These are phyloP conservation scores for Triops longicaudatus DNA, from an alignment of 1,140 invertebrate species.

Conservation along the genomic window DNA sequence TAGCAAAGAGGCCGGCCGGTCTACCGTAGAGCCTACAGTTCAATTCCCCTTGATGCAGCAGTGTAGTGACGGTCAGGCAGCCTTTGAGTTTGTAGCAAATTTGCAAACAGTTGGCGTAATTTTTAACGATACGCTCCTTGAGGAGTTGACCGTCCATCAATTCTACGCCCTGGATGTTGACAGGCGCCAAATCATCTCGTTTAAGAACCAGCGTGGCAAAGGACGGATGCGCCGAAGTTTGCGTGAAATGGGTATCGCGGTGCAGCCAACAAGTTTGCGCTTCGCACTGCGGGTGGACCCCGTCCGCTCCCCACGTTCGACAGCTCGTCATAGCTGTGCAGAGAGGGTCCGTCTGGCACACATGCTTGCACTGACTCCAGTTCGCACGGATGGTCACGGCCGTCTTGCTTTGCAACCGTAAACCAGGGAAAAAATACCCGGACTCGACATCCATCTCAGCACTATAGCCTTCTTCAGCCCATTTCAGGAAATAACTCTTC, in stretches of 20 bases:
- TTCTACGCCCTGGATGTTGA: constrained; percentile 18
- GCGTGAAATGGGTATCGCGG: constrained; percentile 15
- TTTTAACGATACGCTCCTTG: background rate
- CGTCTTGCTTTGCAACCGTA: background rate
- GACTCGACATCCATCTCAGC: constrained; percentile 20
- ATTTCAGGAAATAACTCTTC: background rate
- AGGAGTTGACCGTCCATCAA: constrained; percentile 3
- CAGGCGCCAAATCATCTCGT: constrained; percentile 14
- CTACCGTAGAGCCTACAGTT: background rate
- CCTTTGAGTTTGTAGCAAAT: constrained; percentile 19
- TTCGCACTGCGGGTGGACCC: constrained; percentile 14
- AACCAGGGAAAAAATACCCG: background rate
- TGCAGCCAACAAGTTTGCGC: constrained; percentile 21
- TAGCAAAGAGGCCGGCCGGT: background rate
- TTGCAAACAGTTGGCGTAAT: constrained; percentile 18
- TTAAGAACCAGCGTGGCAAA: constrained; percentile 19
- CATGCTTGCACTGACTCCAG: constrained; percentile 4
- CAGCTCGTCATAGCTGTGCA: constrained; percentile 18
- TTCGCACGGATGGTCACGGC: constrained; percentile 1
- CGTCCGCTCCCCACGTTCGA: constrained; percentile 13
- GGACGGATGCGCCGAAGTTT: background rate
- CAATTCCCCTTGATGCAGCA: background rate
- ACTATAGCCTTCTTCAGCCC: constrained; percentile 8
- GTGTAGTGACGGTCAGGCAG: background rate
- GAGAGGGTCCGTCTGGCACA: constrained; percentile 9